Base-by-base conservation (phyloP, 1,140 invertebrate species). In the Drosophila jambulina region DNA sequence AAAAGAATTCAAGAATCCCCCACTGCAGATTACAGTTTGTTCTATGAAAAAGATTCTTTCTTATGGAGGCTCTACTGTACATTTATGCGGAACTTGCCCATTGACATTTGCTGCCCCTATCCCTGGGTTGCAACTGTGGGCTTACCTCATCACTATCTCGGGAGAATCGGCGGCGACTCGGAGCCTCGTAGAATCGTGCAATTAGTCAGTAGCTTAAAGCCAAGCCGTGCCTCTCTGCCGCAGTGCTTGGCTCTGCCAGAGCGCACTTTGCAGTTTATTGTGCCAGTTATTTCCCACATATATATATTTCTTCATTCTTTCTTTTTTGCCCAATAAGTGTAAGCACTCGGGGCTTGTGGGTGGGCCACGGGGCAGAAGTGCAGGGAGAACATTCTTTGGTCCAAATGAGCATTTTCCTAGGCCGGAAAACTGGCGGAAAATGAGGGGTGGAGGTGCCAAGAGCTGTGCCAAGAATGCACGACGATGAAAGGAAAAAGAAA, bases 191-290 rank as follows among this genome's bases (percentile, higher is more conserved):
- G 34, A 56, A 56, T 56, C 53, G 53, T 75, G 61, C 83, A 79
- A 82, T 82, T 82, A 79, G 72, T 82, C 60, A 49, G 61, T 27
- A 42, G 63, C 43, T 67, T 58, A 57, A 45, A 27, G 25, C 32
- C 32, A 21, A 34, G 49, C 15, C 7, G 17, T 25, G 32, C 45
- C 46, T 17, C 29, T 23, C 7, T 38, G 53, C 43, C 40, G 29
- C 38, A 21, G 45, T 27, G 53, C 23, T 9, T 21, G 45, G 45
- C 23, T 9, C 17, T 53, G 53, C 43, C 45, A 15, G 49, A n/a
- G 56, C 64, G 32, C 71, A 76, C 81, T 83, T 79, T 62, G 25
- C 64, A 77, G 81, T 80, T 84, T 84, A 63, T 84, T 84, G 81
- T 80, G 81, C 81, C 81, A 84, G 46, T 84, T 83, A 51, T 53